Conservation (phyloP, 1,140 invertebrate species). For the Drosophila hydei region DNA sequence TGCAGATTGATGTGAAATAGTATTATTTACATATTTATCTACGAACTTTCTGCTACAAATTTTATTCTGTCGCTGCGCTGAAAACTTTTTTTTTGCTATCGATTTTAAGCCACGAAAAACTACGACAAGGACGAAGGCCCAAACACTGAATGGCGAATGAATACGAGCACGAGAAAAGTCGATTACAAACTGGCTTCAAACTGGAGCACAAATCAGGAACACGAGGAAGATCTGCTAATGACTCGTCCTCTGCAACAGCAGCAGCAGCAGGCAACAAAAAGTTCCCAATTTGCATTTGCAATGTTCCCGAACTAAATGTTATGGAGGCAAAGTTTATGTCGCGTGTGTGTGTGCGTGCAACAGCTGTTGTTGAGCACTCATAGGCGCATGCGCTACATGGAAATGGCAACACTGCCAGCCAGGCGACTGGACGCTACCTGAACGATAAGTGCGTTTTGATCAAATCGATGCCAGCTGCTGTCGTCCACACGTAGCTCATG, state of each 20-base stretch:
- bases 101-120: constrained; percentile 43
- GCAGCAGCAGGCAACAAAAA: constrained; percentile 2
- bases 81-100: constrained; percentile 39
- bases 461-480: constrained; percentile 2
- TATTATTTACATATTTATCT: constrained; percentile 20
- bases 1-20: constrained; percentile 22
- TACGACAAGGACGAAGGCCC: too few species aligned
- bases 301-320: constrained; percentile 3
- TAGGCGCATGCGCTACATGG: constrained; percentile 15
- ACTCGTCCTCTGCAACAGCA: background rate
- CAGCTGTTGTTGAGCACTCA: constrained; percentile 19
- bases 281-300: constrained; percentile 8
- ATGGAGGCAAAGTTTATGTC: too few species aligned
- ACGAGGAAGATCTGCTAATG: constrained; percentile 5
- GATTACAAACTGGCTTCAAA: background rate
- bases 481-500: constrained; percentile 60
- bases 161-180: too few species aligned
- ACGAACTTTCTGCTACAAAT: background rate
- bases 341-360: constrained; percentile 5
- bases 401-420: constrained; percentile 16
- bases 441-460: background rate
- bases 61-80: background rate
- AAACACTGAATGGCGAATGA: too few species aligned
- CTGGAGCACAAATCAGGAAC: constrained; percentile 1
- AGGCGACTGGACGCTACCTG: background rate